Conservation (phyloP, 2,888 invertebrate genomes). For the Antheraea assamensis region DNA sequence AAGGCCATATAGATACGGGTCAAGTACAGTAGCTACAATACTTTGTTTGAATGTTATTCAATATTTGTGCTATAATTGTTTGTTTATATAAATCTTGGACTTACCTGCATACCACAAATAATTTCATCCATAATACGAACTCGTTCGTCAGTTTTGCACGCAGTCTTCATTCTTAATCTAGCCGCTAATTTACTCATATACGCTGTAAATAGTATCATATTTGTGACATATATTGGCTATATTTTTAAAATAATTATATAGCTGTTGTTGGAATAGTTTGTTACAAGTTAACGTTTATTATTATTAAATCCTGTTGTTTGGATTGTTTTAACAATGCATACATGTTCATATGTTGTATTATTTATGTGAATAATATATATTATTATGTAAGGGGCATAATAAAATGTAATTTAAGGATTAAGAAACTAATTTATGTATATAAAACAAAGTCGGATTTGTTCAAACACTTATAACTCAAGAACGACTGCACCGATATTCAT, state of each 20-base stretch:
- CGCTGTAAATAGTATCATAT: constrained; percentile 57
- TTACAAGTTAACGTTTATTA: background rate
- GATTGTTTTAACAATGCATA: background rate
- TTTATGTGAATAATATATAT: no score
- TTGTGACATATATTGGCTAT: background rate
- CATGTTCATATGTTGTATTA: background rate
- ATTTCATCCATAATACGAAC: constrained; percentile 97
- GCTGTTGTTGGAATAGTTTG: no score
- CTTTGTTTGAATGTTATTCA: background rate
- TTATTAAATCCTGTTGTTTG: background rate
- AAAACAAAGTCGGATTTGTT: no score
- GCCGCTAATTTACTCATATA: constrained; percentile 85
- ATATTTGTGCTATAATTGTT: background rate
- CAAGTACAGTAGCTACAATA: background rate
- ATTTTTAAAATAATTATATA: background rate
- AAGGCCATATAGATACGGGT: background rate
- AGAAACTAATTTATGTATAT: background rate
- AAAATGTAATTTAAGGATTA: background rate
- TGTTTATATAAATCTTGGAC: background rate
- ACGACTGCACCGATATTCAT: no score
- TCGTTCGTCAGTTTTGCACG: constrained; percentile 92
- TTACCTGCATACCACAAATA: constrained; percentile 92
- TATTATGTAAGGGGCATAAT: no score
- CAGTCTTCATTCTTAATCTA: constrained; percentile 88
- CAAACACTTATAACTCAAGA: no score